Percentiles rank a stretch among this genome's conserved stretches.
phyloP scores from a whole-genome alignment of 2,113 vertebrate genomes.

The Salvelinus namaycush region DNA sequence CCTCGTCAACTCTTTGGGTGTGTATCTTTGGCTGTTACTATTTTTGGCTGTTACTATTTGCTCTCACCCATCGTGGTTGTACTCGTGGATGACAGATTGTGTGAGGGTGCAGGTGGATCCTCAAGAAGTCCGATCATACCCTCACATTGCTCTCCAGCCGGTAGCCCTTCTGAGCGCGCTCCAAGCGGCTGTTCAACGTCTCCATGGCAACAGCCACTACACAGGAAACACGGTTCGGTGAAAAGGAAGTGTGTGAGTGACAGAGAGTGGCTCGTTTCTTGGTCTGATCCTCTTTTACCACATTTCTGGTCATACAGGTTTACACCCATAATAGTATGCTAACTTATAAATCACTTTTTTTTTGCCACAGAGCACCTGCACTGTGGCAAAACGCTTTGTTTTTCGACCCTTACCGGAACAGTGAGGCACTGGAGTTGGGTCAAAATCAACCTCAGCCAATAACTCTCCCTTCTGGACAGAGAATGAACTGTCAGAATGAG shows the following conservation, averaged over 20 bases:
- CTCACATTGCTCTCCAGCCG: slow-evolving; percentile 59
- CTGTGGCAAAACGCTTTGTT: too few relatives aligned
- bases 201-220: slow-evolving; percentile 47
- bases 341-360: too few relatives aligned
- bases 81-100: slow-evolving; percentile 84
- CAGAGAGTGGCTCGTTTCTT: too few relatives aligned
- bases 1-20: too few relatives aligned
- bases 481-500: slow-evolving; percentile 5
- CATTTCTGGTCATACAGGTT: too few relatives aligned
- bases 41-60: too few relatives aligned
- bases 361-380: too few relatives aligned
- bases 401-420: slow-evolving; percentile 31
- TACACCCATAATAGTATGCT: too few relatives aligned
- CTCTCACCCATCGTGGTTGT: slow-evolving; percentile 85
- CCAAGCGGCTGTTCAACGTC: slow-evolving; percentile 64
- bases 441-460: slow-evolving; percentile 37
- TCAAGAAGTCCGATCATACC: slow-evolving; percentile 90
- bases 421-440: slow-evolving; percentile 18
- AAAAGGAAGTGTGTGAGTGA: not conserved
- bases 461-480: slow-evolving; percentile 61
- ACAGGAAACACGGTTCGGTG: not conserved
- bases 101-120: slow-evolving; percentile 83
- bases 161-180: slow-evolving; percentile 42
- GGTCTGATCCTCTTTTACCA: too few relatives aligned
- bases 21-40: too few relatives aligned